These are phyloP conservation scores for Nineta flava DNA, from an alignment of 2,888 invertebrate genomes.

Conservation along the genomic window DNA sequence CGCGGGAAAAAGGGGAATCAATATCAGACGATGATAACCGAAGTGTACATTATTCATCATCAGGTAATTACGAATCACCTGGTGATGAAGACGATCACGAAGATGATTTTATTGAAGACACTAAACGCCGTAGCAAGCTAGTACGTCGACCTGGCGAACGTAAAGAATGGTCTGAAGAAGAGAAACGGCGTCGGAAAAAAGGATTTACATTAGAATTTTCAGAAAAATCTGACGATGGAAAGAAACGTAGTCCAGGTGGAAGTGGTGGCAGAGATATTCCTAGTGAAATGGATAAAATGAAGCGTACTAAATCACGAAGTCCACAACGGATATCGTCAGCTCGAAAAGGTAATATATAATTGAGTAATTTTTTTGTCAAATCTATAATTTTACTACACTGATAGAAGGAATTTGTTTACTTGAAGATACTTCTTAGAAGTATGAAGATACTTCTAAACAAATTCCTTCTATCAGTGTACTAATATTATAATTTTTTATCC, in stretches of 20 bases:
- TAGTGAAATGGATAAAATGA: constrained; percentile 20
- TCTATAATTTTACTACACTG: too few species aligned
- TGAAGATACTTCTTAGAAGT: too few species aligned
- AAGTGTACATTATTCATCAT: constrained; percentile 53
- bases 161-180: constrained; percentile 49
- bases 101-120: constrained; percentile 18
- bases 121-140: constrained; percentile 1
- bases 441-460: too few species aligned
- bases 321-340: constrained; percentile 10
- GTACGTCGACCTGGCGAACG: constrained; percentile 17
- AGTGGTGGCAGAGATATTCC: neutral
- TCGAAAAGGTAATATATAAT: constrained; percentile 8
- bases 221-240: constrained; percentile 10
- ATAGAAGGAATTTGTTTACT: too few species aligned
- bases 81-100: constrained; percentile 41
- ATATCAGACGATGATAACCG: constrained; percentile 53
- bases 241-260: constrained; percentile 2
- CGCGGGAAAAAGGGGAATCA: constrained; percentile 35
- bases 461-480: too few species aligned
- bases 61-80: constrained; percentile 60
- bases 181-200: constrained; percentile 53
- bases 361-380: too few species aligned
- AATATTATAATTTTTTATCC: too few species aligned
- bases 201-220: constrained; percentile 62
- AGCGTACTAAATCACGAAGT: constrained; percentile 24